Conservation (phyloP, 2,797 vertebrate species). For the Sebastes matsubarae region DNA sequence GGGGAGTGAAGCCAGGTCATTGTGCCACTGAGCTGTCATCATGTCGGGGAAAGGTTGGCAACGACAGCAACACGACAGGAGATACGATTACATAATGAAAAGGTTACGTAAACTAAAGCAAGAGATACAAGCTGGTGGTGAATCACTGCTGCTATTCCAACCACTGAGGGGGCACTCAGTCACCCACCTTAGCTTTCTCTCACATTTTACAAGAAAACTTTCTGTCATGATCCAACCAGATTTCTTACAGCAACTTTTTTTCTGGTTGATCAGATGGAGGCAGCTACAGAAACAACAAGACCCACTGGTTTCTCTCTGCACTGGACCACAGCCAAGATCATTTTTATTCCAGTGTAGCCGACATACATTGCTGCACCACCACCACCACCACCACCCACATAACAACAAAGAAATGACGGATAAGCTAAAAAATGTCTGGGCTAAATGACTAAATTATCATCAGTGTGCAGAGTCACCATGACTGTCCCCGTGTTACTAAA, state of each 20-base stretch:
- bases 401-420: background rate
- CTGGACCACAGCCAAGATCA: background rate
- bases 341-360: background rate
- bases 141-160: conserved; percentile 8
- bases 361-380: no score
- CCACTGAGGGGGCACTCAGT: background rate
- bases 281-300: background rate
- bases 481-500: conserved; percentile 1
- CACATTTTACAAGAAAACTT: background rate
- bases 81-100: background rate
- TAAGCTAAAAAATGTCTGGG: no score
- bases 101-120: conserved; percentile 20
- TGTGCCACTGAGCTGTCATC: background rate
- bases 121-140: background rate
- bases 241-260: background rate
- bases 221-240: background rate
- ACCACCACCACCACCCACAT: background rate
- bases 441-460: background rate
- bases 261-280: no score
- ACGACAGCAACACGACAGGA: background rate
- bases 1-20: background rate
- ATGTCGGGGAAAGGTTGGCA: background rate
- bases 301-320: background rate
- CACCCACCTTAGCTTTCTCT: background rate
- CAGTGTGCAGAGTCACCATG: background rate